Conservation (phyloP, 2,113 vertebrate species). For the Lates calcarifer region DNA sequence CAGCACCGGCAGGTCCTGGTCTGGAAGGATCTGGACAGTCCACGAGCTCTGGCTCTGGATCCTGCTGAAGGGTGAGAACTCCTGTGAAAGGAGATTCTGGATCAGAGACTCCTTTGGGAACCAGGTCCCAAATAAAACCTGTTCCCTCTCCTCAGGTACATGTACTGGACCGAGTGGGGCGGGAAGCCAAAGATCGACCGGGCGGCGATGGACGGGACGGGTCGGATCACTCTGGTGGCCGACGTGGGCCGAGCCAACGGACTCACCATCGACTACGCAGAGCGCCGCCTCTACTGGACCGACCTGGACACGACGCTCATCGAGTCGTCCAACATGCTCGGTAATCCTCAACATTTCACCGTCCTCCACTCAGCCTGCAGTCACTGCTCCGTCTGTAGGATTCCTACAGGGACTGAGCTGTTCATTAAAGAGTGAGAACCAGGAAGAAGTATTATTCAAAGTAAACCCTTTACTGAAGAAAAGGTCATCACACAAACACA, state of each 20-base stretch:
- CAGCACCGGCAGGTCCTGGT: slow-evolving; percentile 96
- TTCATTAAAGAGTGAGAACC: too few relatives aligned
- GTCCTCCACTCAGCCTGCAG: too few relatives aligned
- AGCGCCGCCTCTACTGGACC: slow-evolving; percentile 96
- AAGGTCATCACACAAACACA: too few relatives aligned
- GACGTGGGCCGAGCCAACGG: slow-evolving; percentile 96
- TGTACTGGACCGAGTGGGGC: slow-evolving; percentile 99
- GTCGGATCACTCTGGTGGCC: slow-evolving; percentile 91
- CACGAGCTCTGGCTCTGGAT: slow-evolving; percentile 92
- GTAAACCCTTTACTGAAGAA: too few relatives aligned
- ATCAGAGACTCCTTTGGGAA: too few relatives aligned
- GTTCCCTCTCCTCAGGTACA: slow-evolving; percentile 84
- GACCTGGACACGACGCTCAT: slow-evolving; percentile 97
- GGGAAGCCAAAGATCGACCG: slow-evolving; percentile 97
- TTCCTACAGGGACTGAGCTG: too few relatives aligned
- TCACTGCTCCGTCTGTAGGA: too few relatives aligned
- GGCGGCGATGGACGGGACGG: slow-evolving; percentile 95
- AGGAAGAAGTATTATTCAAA: too few relatives aligned
- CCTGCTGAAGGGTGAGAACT: slow-evolving; percentile 92
- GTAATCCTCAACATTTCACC: slow-evolving; percentile 65
- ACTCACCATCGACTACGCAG: slow-evolving; percentile 95
- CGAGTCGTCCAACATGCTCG: slow-evolving; percentile 97
- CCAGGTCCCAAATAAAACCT: too few relatives aligned
- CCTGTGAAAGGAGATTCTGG: too few relatives aligned
- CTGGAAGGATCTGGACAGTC: slow-evolving; percentile 98